phyloP scores from a whole-genome alignment of 2,888 invertebrate genomes.

The Acanthosoma haemorrhoidale region DNA sequence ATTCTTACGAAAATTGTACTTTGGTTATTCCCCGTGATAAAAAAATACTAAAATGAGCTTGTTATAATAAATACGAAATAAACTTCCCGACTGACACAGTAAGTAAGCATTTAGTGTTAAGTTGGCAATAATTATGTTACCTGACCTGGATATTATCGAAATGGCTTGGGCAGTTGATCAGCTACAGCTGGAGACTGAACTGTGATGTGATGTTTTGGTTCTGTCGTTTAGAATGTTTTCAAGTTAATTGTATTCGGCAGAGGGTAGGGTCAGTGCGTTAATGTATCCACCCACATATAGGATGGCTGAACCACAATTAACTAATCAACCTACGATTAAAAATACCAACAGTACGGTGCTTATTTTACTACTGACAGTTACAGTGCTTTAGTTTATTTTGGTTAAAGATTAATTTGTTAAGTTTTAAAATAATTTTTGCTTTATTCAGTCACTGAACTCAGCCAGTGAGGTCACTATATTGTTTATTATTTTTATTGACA shows the following conservation, averaged over 20 bases:
- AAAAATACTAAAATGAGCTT: too few species aligned
- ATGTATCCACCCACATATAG: constrained; percentile 1
- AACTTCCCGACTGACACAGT: too few species aligned
- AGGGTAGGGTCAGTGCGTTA: constrained; percentile 6
- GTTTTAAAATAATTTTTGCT: neutral
- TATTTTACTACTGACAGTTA: neutral
- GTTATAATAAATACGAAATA: too few species aligned
- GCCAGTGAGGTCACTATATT: neutral
- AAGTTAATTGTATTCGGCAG: neutral
- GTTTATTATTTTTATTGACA: neutral
- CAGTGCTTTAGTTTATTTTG: neutral
- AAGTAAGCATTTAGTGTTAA: too few species aligned
- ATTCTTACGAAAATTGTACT: too few species aligned
- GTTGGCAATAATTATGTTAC: constrained; percentile 2
- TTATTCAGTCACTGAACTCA: neutral
- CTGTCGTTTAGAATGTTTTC: neutral
- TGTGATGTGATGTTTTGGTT: constrained; percentile 18
- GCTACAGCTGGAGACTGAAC: neutral
- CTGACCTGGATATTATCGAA: neutral
- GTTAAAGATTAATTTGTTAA: too few species aligned
- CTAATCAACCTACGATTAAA: constrained; percentile 7
- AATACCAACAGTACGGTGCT: neutral
- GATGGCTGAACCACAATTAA: constrained; percentile 14
- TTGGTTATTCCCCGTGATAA: too few species aligned
- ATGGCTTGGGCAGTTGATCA: constrained; percentile 6